A percentile compares a stretch with the other conserved stretches of the same genome.
Evolutionary conservation across 2,797 vertebrate genomes (phyloP).

Genomic region (Cyclura pinguis): DNA sequence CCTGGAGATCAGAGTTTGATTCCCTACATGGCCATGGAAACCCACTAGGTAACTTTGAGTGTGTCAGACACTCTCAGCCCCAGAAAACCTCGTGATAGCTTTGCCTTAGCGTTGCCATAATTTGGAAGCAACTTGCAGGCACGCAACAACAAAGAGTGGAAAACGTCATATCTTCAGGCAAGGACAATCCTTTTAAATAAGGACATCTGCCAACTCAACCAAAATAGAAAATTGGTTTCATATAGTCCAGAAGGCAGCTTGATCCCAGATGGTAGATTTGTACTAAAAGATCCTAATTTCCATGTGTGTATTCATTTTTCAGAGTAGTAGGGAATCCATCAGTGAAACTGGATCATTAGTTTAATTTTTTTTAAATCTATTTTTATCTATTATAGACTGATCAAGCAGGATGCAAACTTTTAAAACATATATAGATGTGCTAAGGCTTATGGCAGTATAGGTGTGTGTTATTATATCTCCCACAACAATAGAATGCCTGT

Average conservation of each 20-base stretch:
- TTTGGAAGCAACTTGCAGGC: too few relatives aligned
- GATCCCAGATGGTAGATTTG: neutral
- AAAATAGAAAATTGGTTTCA: constrained; percentile 9
- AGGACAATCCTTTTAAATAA: neutral
- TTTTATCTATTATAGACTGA: neutral
- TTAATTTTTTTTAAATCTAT: neutral
- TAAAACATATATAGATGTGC: too few relatives aligned
- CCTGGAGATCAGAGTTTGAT: too few relatives aligned
- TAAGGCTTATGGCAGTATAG: too few relatives aligned
- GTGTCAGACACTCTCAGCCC: too few relatives aligned
- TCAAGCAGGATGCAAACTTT: neutral
- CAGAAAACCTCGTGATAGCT: too few relatives aligned
- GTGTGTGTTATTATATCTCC: too few relatives aligned
- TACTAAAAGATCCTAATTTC: neutral
- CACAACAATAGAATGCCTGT: neutral
- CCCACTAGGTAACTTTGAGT: too few relatives aligned
- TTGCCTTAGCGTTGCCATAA: too few relatives aligned
- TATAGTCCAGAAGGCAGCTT: neutral
- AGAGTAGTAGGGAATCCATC: neutral
- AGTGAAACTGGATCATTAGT: neutral
- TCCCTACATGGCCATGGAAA: too few relatives aligned
- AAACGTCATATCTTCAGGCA: neutral
- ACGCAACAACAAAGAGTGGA: neutral
- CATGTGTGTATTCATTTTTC: neutral
- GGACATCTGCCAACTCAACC: neutral